These are phyloP conservation scores for Crocidura indochinensis DNA, from an alignment of 2,797 vertebrate species.

Conservation along the genomic window DNA sequence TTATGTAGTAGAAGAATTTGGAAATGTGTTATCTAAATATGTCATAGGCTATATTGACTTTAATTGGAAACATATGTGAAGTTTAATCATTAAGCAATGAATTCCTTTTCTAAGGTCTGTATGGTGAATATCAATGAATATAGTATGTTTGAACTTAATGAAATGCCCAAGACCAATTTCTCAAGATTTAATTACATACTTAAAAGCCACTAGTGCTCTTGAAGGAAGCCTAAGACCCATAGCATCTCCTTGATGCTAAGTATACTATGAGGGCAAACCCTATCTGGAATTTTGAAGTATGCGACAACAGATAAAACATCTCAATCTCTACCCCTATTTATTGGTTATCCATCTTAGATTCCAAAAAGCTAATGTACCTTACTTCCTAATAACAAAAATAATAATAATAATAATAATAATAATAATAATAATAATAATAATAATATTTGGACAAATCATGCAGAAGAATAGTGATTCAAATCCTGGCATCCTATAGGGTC, in stretches of 20 bases:
- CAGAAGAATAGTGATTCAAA: no score
- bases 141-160: conserved; percentile 81
- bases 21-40: conserved; percentile 87
- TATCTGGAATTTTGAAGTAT: conserved; percentile 53
- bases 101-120: conserved; percentile 75
- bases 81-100: conserved; percentile 83
- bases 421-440: neutral
- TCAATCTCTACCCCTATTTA: neutral
- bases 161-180: conserved; percentile 78
- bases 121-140: conserved; percentile 83
- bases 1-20: conserved; percentile 76
- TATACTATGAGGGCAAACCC: neutral
- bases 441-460: no score
- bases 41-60: conserved; percentile 81
- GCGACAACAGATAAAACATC: conserved; percentile 10
- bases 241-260: conserved; percentile 49
- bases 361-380: neutral
- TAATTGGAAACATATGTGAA: conserved; percentile 85
- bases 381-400: neutral
- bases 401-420: neutral
- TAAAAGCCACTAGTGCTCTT: conserved; percentile 76
- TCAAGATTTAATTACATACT: conserved; percentile 85
- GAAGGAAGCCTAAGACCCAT: conserved; percentile 57
- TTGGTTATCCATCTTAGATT: neutral
- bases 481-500: no score